Base-by-base conservation (phyloP, 2,113 vertebrate species). In the Boleophthalmus pectinirostris region DNA sequence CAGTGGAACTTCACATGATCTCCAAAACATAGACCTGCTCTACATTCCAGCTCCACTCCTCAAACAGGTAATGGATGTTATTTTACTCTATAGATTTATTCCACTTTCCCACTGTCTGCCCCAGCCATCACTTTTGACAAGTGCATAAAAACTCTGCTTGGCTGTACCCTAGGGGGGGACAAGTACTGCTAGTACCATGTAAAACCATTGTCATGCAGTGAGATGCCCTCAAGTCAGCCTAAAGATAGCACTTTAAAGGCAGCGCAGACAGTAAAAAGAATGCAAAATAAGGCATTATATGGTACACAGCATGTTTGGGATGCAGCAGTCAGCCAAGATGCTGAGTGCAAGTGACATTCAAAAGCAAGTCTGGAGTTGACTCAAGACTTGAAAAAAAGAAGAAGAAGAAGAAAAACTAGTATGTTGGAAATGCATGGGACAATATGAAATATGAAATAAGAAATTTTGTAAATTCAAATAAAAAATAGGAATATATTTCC, bases 181-280 rank as follows among this genome's bases (percentile, higher is more conserved):
- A 68, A n/a, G 51, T 9, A 18, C 70, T 82, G 47, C 73, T 64
- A 69, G 49, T 60, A 47, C 56, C 60, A 64, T 66, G 29, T 74
- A 67, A 67, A 35, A 66, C 63, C 18, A 71, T 15, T 33, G 25
- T 25, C 21, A 82, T 68, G 69, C 51, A 54, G 64, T 43, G 33
- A n/a, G 33, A 64, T 43, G 29, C 20, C 61, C 61, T 64, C 16
- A 38, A 64, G 61, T 43, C 18, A 43, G 43, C 79, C 73, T 80
- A 78, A 76, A 81, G 77, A 73, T 76, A 81, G 77, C 75, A 24
- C 6, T 16, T 64, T 64, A 64, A 38, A 64, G 29, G 61, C 61
- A 64, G 61, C 25, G 29, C 13, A 68, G 46, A 77, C 15, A 68
- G 69, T 18, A 47, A 0, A 67, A 24, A 46, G 5, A 18, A 73